Conservation (phyloP, 2,888 invertebrate genomes). For the Zonitis immaculata region DNA sequence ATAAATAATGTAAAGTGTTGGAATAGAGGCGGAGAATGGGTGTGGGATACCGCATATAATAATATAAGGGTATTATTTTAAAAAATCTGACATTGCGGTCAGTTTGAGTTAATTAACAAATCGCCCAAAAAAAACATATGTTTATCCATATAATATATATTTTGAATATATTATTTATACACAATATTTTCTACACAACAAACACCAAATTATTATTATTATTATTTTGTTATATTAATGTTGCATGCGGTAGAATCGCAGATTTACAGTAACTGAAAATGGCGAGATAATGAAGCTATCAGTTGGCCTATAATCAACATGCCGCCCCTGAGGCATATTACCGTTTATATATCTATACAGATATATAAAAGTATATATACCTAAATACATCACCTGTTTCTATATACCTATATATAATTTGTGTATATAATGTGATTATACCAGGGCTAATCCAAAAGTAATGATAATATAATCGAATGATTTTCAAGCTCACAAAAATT, state of each 20-base stretch:
- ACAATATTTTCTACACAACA: neutral
- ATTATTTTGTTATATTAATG: too few species aligned
- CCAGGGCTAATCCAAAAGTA: too few species aligned
- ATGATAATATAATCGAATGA: too few species aligned
- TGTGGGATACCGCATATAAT: conserved; percentile 20
- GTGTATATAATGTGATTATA: too few species aligned
- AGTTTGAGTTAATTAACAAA: conserved; percentile 17
- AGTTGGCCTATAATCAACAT: conserved; percentile 42
- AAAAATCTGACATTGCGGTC: conserved; percentile 17
- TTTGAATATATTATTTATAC: neutral
- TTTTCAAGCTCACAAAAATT: too few species aligned
- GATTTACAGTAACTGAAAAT: conserved; percentile 17
- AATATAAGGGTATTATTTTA: conserved; percentile 14
- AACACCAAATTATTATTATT: too few species aligned
- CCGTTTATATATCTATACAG: neutral
- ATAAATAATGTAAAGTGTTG: conserved; percentile 7
- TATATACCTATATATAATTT: too few species aligned
- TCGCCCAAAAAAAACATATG: neutral
- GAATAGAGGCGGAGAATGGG: conserved; percentile 12
- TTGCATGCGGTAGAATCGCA: neutral
- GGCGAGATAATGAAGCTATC: conserved; percentile 42
- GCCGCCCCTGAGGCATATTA: conserved; percentile 32
- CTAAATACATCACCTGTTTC: neutral
- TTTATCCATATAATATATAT: too few species aligned
- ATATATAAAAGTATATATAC: neutral